phyloP scores from a whole-genome alignment of 2,888 invertebrate species.

The Microchrysa polita region DNA sequence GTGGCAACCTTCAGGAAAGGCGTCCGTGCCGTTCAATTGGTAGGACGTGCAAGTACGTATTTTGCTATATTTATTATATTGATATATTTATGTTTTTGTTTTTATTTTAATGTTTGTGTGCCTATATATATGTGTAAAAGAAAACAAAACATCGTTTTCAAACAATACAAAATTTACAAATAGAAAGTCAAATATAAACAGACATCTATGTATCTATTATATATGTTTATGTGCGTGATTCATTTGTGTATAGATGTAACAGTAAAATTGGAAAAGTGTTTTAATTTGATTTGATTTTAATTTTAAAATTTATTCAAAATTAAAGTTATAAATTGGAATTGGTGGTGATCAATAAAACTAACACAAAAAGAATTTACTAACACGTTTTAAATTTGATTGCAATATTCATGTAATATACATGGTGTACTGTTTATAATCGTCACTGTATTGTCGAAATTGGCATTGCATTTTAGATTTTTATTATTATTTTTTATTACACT shows the following conservation, averaged over 20 bases:
- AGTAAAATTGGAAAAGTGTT: neutral
- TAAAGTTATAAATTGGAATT: neutral
- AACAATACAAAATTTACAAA: constrained; percentile 4
- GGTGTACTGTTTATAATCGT: constrained; percentile 1
- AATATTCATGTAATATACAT: neutral
- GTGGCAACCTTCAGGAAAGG: constrained; percentile 99
- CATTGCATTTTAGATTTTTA: no score
- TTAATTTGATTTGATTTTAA: constrained; percentile 11
- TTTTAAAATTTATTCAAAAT: constrained; percentile 4
- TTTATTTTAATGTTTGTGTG: neutral
- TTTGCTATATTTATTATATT: constrained; percentile 39
- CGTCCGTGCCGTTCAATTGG: constrained; percentile 98
- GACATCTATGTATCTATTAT: constrained; percentile 28
- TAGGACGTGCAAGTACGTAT: constrained; percentile 98
- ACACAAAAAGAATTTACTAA: constrained; percentile 35
- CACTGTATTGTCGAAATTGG: neutral
- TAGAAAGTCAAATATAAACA: constrained; percentile 28
- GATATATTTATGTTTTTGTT: constrained; percentile 31
- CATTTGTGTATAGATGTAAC: no score
- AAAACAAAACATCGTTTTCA: neutral
- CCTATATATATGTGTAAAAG: constrained; percentile 1
- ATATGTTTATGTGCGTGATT: neutral
- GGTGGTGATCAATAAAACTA: constrained; percentile 31
- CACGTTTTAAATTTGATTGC: constrained; percentile 11
- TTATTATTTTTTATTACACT: no score